phyloP scores from a whole-genome alignment of 2,797 vertebrate genomes.

The Lates japonicus region DNA sequence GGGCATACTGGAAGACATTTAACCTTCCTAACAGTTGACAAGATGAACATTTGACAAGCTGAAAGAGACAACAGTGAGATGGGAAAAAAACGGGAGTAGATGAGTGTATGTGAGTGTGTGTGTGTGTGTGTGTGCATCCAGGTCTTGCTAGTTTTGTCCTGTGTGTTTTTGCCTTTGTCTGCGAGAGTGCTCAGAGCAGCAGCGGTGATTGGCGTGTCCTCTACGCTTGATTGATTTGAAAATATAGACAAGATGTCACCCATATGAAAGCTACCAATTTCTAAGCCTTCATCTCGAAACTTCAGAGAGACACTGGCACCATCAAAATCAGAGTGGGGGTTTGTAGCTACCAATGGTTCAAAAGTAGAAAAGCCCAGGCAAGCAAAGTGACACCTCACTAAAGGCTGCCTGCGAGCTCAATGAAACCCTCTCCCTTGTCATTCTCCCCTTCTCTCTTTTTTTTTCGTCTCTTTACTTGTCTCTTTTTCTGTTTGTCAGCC shows the following conservation, averaged over 20 bases:
- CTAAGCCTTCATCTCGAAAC: constrained; percentile 82
- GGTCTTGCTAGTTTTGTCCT: constrained; percentile 46
- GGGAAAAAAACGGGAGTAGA: constrained; percentile 62
- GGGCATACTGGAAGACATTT: constrained; percentile 82
- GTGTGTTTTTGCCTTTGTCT: constrained; percentile 62
- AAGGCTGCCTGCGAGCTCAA: constrained; percentile 69
- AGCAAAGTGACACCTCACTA: constrained; percentile 76
- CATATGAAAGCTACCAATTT: constrained; percentile 87
- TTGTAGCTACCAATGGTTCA: constrained; percentile 74
- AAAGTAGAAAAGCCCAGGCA: constrained; percentile 72
- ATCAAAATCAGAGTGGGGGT: constrained; percentile 78
- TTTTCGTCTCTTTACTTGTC: constrained; percentile 56
- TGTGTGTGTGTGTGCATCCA: constrained; percentile 7
- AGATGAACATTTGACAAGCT: constrained; percentile 80
- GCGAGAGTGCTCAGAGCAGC: constrained; percentile 61
- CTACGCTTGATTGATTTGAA: constrained; percentile 86
- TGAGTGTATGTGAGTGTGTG: constrained; percentile 32
- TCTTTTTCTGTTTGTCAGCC: constrained; percentile 59
- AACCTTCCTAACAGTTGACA: constrained; percentile 82
- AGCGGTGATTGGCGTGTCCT: constrained; percentile 81
- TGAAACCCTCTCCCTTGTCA: constrained; percentile 57
- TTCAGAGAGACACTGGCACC: constrained; percentile 71
- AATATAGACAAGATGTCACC: constrained; percentile 86
- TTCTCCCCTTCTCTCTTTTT: constrained; percentile 44
- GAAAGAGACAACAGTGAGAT: constrained; percentile 70